Evolutionary conservation across 2,888 invertebrate genomes (phyloP).

Genomic region (Rotaria magnacalcarata): DNA sequence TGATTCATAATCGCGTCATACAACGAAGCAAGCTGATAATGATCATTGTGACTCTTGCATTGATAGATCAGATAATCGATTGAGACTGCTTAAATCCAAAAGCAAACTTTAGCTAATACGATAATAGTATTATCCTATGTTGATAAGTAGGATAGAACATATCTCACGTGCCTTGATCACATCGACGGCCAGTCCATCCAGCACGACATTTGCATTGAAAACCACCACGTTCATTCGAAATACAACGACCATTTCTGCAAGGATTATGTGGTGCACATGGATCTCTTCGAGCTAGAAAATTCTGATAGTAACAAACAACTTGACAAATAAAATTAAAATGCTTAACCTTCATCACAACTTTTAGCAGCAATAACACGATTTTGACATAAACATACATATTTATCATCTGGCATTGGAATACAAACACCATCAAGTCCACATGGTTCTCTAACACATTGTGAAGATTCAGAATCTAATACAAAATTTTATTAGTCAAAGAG

Average conservation of each 20-base stretch:
- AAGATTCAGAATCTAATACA: neutral
- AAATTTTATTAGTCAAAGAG: neutral
- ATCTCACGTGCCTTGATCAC: slow-evolving; percentile 40
- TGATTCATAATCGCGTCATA: no score
- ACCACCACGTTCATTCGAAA: slow-evolving; percentile 16
- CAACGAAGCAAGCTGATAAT: no score
- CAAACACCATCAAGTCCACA: slow-evolving; percentile 24
- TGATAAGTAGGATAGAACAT: no score
- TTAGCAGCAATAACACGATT: slow-evolving; percentile 32
- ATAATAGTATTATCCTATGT: no score
- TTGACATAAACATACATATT: slow-evolving; percentile 30
- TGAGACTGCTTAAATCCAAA: no score
- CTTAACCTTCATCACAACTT: slow-evolving; percentile 1
- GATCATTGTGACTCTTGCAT: no score
- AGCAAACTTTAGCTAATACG: no score
- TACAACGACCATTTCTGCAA: slow-evolving; percentile 44
- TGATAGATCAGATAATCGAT: no score
- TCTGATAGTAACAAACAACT: neutral
- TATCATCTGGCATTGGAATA: slow-evolving; percentile 35
- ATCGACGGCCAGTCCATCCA: slow-evolving; percentile 40
- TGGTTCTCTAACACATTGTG: slow-evolving; percentile 9
- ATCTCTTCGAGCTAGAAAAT: slow-evolving; percentile 32
- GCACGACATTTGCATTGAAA: slow-evolving; percentile 43
- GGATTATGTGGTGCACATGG: slow-evolving; percentile 46
- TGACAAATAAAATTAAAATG: neutral